phyloP scores from a whole-genome alignment of 1,140 invertebrate species.

The Drosophila sturtevanti region DNA sequence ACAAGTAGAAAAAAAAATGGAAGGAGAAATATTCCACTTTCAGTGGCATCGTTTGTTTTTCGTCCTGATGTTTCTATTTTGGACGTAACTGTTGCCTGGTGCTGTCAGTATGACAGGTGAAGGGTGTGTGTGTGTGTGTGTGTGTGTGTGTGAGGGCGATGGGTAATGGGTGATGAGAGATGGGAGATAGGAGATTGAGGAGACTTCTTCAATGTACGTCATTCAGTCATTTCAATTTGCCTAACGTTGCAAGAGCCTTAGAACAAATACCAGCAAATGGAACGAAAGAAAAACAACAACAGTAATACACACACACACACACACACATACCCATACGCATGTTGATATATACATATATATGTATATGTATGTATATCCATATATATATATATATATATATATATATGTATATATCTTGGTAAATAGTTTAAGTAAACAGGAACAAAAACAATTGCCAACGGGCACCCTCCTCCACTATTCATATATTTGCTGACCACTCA shows the following conservation, averaged over 20 bases:
- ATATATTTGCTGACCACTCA: background rate
- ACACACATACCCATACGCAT: conserved; percentile 3
- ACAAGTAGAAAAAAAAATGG: background rate
- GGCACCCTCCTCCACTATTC: conserved; percentile 27
- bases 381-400: background rate
- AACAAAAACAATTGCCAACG: conserved; percentile 2
- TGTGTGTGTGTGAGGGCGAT: background rate
- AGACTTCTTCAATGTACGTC: conserved; percentile 21
- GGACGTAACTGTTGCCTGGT: conserved; percentile 6
- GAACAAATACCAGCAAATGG: conserved; percentile 30
- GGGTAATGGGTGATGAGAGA: background rate
- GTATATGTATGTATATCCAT: background rate
- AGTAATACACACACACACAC: background rate
- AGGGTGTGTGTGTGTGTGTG: too few relatives aligned
- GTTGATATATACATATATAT: background rate
- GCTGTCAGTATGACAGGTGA: conserved; percentile 38
- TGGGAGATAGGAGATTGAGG: background rate
- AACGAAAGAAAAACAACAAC: conserved; percentile 36
- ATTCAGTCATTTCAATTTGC: conserved; percentile 35
- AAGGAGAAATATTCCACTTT: background rate
- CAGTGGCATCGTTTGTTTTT: conserved; percentile 33
- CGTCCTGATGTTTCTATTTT: conserved; percentile 20
- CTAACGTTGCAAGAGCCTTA: conserved; percentile 6
- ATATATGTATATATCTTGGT: conserved; percentile 10
- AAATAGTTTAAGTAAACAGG: conserved; percentile 48